Evolutionary conservation across 2,888 invertebrate species (phyloP).

Genomic region (Noctua fimbriata): DNA sequence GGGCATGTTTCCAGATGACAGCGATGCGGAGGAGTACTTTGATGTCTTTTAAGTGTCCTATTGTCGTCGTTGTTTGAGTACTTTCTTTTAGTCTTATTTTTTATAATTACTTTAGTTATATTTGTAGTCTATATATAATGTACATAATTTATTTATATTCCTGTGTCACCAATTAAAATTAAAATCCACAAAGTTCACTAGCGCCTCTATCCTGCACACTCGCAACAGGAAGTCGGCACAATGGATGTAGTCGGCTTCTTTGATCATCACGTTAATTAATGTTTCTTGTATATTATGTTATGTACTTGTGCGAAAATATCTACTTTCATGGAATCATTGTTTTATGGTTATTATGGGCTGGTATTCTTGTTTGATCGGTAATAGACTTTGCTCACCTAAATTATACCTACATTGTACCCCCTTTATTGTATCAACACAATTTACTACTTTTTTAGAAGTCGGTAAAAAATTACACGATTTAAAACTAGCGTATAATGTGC

Average conservation of each 20-base stretch:
- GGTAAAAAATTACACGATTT: no score
- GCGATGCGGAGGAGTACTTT: no score
- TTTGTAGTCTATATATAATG: no score
- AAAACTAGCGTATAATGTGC: no score
- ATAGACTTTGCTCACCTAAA: neutral
- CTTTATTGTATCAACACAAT: neutral
- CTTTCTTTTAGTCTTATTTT: no score
- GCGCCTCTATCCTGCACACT: constrained; percentile 54
- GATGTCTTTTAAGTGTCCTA: no score
- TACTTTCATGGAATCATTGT: constrained; percentile 53
- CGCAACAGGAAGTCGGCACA: constrained; percentile 84
- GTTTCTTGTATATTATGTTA: constrained; percentile 58
- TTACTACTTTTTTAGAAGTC: no score
- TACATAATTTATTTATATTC: no score
- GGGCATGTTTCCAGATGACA: no score
- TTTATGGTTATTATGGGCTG: constrained; percentile 35
- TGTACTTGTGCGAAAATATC: constrained; percentile 28
- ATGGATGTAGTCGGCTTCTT: constrained; percentile 84
- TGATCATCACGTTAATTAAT: constrained; percentile 88
- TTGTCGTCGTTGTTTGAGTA: no score
- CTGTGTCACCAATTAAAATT: constrained; percentile 20
- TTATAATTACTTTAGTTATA: no score
- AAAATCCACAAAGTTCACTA: constrained; percentile 56
- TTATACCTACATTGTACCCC: neutral
- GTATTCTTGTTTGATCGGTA: constrained; percentile 7